Base-by-base conservation (phyloP, 35 echinoderm and acorn worm species). In the Patiria miniata region DNA sequence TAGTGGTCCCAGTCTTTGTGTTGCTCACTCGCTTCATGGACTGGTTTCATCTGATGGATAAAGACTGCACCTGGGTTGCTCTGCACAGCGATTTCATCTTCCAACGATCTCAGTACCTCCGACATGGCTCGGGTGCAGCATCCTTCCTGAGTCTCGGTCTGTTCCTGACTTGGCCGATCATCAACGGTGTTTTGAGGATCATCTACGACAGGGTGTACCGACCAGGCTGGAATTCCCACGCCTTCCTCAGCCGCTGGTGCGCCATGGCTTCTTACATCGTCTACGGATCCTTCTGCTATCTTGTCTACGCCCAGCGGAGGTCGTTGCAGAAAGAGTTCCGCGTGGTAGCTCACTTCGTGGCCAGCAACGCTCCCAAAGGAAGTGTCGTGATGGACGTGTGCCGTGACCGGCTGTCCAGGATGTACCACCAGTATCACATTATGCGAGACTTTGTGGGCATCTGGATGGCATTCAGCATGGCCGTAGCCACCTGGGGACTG, bases 401-500 rank as follows among this genome's bases (percentile, higher is more conserved):
- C 16, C 40, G 81, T 34, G 54, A 40, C 32, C 58, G 68, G 5
- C 69, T 90, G 14, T 38, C 54, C 0, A 58, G 7, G 21, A 44
- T 78, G 6, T 90, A 90, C 65, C 16, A 1, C 10, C 38, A 83
- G 9, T 90, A 77, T 30, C 61, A 33, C 30, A 34, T 78, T 2
- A 47, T 90, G 36, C 57, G 88, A 30, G 60, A 83, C 37, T 81
- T 84, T 6, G 78, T 90, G 4, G 57, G 47, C 22, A 34, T 34
- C 14, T 90, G 88, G 88, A 84, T 90, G 88, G 88, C 88, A 7
- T 90, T 90, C 34, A 84, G 80, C 7, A 90, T 90, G 81, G 68
- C 78, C 38, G 58, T 90, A 38, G 88, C 88, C 1, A 90, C 88
- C 0, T 90, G 88, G 88, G 88, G 88, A 8, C 18, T 90, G 16